These are phyloP conservation scores for Okapia johnstoni DNA, from an alignment of 2,113 vertebrate genomes.

Conservation along the genomic window DNA sequence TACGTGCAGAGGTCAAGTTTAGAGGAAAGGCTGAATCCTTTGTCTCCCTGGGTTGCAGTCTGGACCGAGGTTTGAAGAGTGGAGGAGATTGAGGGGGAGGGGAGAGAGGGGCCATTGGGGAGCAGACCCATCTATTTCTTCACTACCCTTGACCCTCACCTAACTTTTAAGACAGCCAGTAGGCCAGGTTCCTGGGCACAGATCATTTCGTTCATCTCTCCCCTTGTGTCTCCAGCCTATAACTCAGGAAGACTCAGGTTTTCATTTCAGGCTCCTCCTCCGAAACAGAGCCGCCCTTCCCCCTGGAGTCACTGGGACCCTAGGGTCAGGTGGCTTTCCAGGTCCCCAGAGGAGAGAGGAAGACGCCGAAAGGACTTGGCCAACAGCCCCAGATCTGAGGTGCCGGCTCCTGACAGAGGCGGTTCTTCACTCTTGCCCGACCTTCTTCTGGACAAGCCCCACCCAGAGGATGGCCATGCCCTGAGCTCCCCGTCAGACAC, in stretches of 20 bases:
- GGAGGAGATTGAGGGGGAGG: neutral
- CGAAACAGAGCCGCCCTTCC: neutral
- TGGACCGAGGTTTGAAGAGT: neutral
- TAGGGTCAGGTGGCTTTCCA: neutral
- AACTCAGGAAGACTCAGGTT: neutral
- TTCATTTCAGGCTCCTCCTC: neutral
- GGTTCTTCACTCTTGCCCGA: neutral
- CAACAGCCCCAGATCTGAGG: neutral
- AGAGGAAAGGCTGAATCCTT: neutral
- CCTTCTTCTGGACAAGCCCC: neutral
- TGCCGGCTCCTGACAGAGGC: fast-evolving
- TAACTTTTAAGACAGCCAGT: neutral
- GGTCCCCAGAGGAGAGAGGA: neutral
- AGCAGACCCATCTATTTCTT: neutral
- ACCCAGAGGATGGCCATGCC: neutral
- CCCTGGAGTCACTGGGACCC: neutral
- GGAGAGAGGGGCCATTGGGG: too few relatives aligned
- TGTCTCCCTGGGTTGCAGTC: fast-evolving
- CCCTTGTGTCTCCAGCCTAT: neutral
- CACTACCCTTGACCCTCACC: neutral
- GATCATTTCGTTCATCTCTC: neutral
- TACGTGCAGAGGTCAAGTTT: neutral
- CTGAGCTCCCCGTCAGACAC: fast-evolving
- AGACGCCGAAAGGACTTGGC: neutral
- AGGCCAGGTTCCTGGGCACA: neutral